Percentiles rank a stretch among this genome's conserved stretches.
Evolutionary conservation across 2,113 vertebrate genomes (phyloP).

Genomic region (Labrus mixtus): DNA sequence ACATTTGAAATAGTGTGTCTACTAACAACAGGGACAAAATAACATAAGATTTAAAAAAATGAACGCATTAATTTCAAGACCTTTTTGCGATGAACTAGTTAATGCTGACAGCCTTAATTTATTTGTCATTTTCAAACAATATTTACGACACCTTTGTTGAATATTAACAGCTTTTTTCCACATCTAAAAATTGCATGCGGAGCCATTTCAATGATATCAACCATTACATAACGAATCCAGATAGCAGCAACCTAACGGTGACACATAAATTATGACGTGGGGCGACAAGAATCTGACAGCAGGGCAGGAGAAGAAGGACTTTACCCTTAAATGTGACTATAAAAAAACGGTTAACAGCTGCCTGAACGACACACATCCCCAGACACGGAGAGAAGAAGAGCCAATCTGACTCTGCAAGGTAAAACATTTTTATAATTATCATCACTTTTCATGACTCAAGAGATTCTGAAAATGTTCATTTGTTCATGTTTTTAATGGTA

Average conservation of each 20-base stretch:
- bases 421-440: neutral
- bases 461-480: neutral
- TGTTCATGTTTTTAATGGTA: too few relatives aligned
- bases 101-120: too few relatives aligned
- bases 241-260: neutral
- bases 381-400: conserved; percentile 10
- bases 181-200: too few relatives aligned
- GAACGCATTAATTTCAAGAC: too few relatives aligned
- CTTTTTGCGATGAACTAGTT: too few relatives aligned
- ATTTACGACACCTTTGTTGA: too few relatives aligned
- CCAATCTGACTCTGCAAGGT: conserved; percentile 36
- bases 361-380: conserved; percentile 15
- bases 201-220: neutral
- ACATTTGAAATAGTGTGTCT: too few relatives aligned
- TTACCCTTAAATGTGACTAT: conserved; percentile 54
- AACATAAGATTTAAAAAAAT: too few relatives aligned
- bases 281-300: conserved; percentile 55
- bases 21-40: too few relatives aligned
- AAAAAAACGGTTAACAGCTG: conserved; percentile 19
- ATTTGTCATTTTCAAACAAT: too few relatives aligned
- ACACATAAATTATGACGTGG: conserved; percentile 50
- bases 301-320: conserved; percentile 64
- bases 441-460: neutral
- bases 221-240: neutral
- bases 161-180: too few relatives aligned